Evolutionary conservation across 2,113 vertebrate species (phyloP), one percentile per base, ranked within the genome.

Genomic region (Erythrolamprus reginae): DNA sequence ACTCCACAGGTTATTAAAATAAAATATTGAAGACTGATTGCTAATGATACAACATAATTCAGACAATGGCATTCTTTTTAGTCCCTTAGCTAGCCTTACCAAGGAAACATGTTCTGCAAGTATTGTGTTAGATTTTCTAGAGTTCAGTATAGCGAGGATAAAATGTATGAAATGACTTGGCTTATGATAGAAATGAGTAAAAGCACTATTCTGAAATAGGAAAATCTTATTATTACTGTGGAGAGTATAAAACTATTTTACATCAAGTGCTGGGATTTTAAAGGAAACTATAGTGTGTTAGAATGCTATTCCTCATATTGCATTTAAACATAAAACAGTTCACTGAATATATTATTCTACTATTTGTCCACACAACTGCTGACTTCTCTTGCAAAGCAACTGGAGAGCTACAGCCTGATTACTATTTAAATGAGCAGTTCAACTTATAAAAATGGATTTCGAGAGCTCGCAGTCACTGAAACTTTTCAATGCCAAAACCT

Each of bases 61-160:
- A 96, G 94, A 97, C 96, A 97, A 96, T 96, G 94, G 94, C 87
- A 89, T 93, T 94, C 94, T 94, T 95, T 96, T 96, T 96, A 95
- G 96, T 97, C 93, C 90, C 6, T 23, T 77, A 91, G 92, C 93
- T 97, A 95, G 95, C 95, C 84, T 89, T 96, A 88, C 91, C 96
- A 97, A 94, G 95, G 95, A 97, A 97, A 96, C 93, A 93, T 93
- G 87, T 89, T 94, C 94, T 97, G 95, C 94, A 96, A 97, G 94
- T 93, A 94, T 95, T 95, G 94, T 95, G 94, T 95, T 50, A 97
- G 92, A 92, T 90, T 94, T 89, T 95, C 95, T 95, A 95, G 93
- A 92, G 92, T 96, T 96, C 91, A 93, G 92, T 95, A 91, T 94
- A 90, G 82, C 94, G 94, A 94, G 45, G 42, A 82, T 86, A 93